These are phyloP conservation scores for Mamestra configurata DNA, from an alignment of 1,140 invertebrate genomes.

Conservation along the genomic window DNA sequence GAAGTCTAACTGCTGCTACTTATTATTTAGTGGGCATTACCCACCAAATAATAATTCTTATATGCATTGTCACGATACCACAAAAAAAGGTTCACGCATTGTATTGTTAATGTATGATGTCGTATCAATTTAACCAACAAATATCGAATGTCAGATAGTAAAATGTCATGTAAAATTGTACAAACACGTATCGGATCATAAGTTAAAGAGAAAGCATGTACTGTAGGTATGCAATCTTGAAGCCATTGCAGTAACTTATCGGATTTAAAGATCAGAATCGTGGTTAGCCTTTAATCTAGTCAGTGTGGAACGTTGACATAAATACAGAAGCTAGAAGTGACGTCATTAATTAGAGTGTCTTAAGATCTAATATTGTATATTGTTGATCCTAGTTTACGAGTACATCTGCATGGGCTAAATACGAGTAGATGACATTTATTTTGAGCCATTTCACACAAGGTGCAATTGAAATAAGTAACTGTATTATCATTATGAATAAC, in stretches of 20 bases:
- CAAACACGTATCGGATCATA: constrained; percentile 2
- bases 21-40: too few species aligned
- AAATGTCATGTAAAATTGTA: constrained; percentile 1
- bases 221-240: background rate
- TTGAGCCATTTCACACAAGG: too few species aligned
- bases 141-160: background rate
- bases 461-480: too few species aligned
- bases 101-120: background rate
- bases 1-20: too few species aligned
- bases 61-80: background rate
- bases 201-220: background rate
- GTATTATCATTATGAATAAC: too few species aligned
- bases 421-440: too few species aligned
- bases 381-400: background rate
- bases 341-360: constrained; percentile 11
- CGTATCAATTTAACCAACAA: background rate
- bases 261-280: constrained; percentile 29
- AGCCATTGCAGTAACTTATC: constrained; percentile 8
- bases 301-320: background rate
- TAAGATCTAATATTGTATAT: background rate
- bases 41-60: background rate
- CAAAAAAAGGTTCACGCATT: background rate
- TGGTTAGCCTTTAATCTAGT: constrained; percentile 13
- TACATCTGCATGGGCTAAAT: background rate
- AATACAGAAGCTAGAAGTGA: background rate